A percentile compares a stretch with the other conserved stretches of the same genome.
phyloP scores from a whole-genome alignment of 2,888 invertebrate species.

The Philonicus albiceps region DNA sequence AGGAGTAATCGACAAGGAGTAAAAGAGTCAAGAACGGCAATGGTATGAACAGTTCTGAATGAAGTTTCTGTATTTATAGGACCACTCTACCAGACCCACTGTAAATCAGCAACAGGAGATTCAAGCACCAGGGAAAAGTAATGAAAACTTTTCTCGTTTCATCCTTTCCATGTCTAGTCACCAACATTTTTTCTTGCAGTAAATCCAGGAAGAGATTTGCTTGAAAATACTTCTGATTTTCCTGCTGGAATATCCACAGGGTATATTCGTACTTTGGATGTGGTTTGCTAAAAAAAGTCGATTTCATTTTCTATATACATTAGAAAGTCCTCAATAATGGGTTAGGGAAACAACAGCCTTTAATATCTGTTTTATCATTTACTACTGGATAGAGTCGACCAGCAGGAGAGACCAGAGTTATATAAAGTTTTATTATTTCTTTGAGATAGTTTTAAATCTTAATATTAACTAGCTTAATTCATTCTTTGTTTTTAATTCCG shows the following conservation, averaged over 20 bases:
- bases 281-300: not conserved
- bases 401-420: not conserved
- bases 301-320: constrained; percentile 8
- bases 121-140: constrained; percentile 20
- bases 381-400: not conserved
- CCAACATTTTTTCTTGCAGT: not conserved
- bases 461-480: not conserved
- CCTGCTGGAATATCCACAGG: not conserved
- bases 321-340: not conserved
- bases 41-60: constrained; percentile 7
- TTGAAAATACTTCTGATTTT: not conserved
- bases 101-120: constrained; percentile 37
- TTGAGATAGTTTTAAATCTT: not conserved
- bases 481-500: not conserved
- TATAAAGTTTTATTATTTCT: not conserved
- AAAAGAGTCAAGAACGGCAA: constrained; percentile 11
- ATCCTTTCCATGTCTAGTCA: not conserved
- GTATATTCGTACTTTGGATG: not conserved
- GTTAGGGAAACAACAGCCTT: not conserved
- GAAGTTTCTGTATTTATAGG: constrained; percentile 28
- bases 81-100: not conserved
- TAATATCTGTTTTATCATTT: not conserved
- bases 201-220: constrained; percentile 27
- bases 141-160: constrained; percentile 38
- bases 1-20: constrained; percentile 31